These are phyloP conservation scores for Perccottus glenii DNA, from an alignment of 2,113 vertebrate species.

Conservation along the genomic window DNA sequence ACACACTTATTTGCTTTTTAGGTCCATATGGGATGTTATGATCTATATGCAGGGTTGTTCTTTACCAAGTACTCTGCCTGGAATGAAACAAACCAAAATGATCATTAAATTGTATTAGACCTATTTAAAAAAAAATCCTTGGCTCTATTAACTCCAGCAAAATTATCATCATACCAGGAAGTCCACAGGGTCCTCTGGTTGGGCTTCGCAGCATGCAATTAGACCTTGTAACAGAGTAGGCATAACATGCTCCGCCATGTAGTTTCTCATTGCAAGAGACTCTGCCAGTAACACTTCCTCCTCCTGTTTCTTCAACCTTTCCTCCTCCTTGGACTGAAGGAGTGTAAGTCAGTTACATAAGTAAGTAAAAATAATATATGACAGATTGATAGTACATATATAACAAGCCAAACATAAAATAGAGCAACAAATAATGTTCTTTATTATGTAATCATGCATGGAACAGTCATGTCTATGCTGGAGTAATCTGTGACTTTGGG, in stretches of 20 bases:
- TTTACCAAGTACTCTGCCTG: slow-evolving; percentile 76
- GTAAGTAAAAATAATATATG: no score
- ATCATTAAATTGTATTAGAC: neutral
- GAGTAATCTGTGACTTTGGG: no score
- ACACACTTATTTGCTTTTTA: no score
- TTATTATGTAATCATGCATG: no score
- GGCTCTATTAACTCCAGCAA: no score
- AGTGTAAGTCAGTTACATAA: neutral
- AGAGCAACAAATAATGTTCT: neutral
- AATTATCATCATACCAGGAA: slow-evolving; percentile 79
- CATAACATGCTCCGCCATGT: slow-evolving; percentile 88
- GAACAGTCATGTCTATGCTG: no score
- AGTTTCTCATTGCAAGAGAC: slow-evolving; percentile 82
- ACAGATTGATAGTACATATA: neutral
- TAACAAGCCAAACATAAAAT: neutral
- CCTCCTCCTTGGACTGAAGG: slow-evolving; percentile 75
- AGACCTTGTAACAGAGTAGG: slow-evolving; percentile 88
- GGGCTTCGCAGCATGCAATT: slow-evolving; percentile 82
- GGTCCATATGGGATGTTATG: neutral
- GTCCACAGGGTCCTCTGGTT: slow-evolving; percentile 87
- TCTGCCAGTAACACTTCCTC: slow-evolving; percentile 81
- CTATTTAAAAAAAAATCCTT: no score
- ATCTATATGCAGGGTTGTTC: slow-evolving; percentile 67
- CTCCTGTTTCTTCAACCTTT: slow-evolving; percentile 83
- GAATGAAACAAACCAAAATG: slow-evolving; percentile 42